phyloP scores from a whole-genome alignment of 2,888 invertebrate species.

The Lasioglossum figueresi region DNA sequence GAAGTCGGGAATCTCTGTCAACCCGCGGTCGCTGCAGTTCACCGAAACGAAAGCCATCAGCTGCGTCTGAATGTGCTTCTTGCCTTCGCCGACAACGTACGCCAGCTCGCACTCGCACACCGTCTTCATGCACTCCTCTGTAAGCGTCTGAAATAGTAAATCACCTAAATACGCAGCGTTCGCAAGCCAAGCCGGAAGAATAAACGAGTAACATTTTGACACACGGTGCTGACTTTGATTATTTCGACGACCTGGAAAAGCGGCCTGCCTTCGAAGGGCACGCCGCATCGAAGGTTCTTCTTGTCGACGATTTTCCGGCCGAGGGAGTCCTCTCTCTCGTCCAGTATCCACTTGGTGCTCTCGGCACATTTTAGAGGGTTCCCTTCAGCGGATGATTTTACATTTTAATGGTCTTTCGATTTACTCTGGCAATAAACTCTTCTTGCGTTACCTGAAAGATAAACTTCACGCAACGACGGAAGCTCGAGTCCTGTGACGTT shows the following conservation, averaged over 20 bases:
- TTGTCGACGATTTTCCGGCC: conserved; percentile 86
- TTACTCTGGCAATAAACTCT: background rate
- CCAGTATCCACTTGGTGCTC: conserved; percentile 87
- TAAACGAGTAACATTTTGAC: background rate
- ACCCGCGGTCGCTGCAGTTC: conserved; percentile 87
- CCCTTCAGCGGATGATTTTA: conserved; percentile 83
- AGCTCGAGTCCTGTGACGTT: conserved; percentile 81
- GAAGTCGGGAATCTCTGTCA: conserved; percentile 86
- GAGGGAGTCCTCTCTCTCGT: conserved; percentile 85
- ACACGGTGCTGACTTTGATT: conserved; percentile 84
- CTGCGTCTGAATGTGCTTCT: conserved; percentile 72
- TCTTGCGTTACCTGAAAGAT: conserved; percentile 84
- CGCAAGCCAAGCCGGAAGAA: background rate
- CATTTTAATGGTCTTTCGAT: background rate
- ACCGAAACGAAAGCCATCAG: conserved; percentile 88
- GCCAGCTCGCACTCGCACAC: conserved; percentile 87
- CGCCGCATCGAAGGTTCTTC: conserved; percentile 86
- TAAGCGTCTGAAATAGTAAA: conserved; percentile 84
- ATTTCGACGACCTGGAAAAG: conserved; percentile 88
- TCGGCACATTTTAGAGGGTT: conserved; percentile 89
- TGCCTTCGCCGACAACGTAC: conserved; percentile 86
- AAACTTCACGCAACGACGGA: conserved; percentile 82
- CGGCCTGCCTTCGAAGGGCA: conserved; percentile 87
- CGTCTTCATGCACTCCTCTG: conserved; percentile 86
- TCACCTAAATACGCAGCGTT: background rate